These are phyloP conservation scores for Collichthys lucidus DNA, from an alignment of 2,113 vertebrate genomes.

Conservation along the genomic window DNA sequence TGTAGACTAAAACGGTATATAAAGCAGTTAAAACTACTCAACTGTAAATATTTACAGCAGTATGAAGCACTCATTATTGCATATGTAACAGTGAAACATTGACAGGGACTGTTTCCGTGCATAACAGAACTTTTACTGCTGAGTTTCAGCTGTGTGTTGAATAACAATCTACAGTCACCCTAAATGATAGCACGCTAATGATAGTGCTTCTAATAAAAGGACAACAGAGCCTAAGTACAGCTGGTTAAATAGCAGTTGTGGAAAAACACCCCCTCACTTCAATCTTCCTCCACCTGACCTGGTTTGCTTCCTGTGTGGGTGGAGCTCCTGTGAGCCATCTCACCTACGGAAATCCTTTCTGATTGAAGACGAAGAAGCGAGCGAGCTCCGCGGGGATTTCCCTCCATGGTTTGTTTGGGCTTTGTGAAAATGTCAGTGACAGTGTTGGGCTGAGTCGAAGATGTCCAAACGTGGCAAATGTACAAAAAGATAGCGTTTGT, in stretches of 20 bases:
- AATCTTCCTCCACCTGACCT: neutral
- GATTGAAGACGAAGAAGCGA: neutral
- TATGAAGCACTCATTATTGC: no score
- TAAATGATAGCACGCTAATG: neutral
- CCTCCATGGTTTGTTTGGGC: neutral
- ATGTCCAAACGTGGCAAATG: neutral
- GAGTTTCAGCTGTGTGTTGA: no score
- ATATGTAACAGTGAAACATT: no score
- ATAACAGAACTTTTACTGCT: no score
- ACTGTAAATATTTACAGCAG: no score
- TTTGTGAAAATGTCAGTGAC: neutral
- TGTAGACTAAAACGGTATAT: no score
- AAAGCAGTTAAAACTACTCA: no score
- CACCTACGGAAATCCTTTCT: constrained; percentile 4
- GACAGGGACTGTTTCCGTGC: no score
- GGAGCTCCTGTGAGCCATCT: neutral
- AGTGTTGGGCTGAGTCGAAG: neutral
- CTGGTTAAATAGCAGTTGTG: neutral
- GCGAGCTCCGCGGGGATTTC: neutral
- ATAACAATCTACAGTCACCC: neutral
- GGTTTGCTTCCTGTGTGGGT: neutral
- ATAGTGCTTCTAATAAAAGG: neutral
- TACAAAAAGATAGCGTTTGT: neutral
- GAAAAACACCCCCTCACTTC: neutral
- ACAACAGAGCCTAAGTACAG: neutral